A percentile compares a stretch with the other conserved stretches of the same genome.
phyloP scores from a whole-genome alignment of 1,140 invertebrate species.

The Neocloeon triangulifer region DNA sequence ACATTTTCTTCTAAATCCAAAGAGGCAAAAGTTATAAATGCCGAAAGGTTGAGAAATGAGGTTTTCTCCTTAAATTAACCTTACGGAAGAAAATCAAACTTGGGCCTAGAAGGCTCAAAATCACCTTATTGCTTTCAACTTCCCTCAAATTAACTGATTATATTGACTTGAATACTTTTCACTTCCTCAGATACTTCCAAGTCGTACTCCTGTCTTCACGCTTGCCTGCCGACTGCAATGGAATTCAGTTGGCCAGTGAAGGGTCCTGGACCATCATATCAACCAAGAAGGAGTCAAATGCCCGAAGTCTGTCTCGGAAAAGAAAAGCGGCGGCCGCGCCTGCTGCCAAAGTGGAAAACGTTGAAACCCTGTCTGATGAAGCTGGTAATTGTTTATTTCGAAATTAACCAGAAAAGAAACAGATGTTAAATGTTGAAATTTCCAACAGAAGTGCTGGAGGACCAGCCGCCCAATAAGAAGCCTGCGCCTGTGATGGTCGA shows the following conservation, averaged over 20 bases:
- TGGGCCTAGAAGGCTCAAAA: too few relatives aligned
- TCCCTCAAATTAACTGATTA: not conserved
- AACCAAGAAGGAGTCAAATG: conserved; percentile 18
- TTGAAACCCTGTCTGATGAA: conserved; percentile 4
- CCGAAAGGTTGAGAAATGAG: too few relatives aligned
- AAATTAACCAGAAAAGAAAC: too few relatives aligned
- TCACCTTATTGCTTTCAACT: not conserved
- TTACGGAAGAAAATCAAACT: too few relatives aligned
- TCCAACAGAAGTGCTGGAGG: too few relatives aligned
- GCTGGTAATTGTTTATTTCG: too few relatives aligned
- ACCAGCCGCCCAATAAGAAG: too few relatives aligned
- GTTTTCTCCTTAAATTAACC: too few relatives aligned
- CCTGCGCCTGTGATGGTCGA: conserved; percentile 12
- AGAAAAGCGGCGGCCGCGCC: too few relatives aligned
- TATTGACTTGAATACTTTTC: not conserved
- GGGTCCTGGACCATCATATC: conserved; percentile 66
- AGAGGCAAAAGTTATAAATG: too few relatives aligned
- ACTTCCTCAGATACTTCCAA: conserved; percentile 43
- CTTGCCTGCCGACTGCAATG: conserved; percentile 41
- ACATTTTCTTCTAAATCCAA: too few relatives aligned
- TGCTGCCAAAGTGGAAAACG: not conserved
- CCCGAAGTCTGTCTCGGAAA: conserved; percentile 2
- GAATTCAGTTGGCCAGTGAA: conserved; percentile 73
- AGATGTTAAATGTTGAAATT: too few relatives aligned
- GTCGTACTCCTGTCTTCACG: conserved; percentile 45